Base-by-base conservation (phyloP, 2,888 invertebrate species). In the Dorcus hopei region DNA sequence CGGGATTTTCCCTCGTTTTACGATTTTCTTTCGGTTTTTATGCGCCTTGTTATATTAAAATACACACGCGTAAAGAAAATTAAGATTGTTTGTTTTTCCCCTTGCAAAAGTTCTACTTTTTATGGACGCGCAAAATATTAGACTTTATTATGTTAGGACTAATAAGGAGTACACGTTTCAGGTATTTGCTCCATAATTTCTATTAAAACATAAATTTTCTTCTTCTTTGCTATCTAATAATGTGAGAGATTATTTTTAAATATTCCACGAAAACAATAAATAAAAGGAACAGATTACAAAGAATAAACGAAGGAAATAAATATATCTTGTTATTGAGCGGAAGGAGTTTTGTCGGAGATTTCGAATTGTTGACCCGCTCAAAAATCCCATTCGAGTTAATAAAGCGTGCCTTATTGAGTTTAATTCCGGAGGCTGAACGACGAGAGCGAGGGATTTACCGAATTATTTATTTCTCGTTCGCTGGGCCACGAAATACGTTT, bases 301-400 rank as follows among this genome's bases (percentile, higher is more conserved):
- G 26, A 33, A 33, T 33, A 33, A 33, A 33, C 26, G 26, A 33
- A 33, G 5, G 7, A 7, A 33, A 33, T 6, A 33, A 14, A 14
- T 33, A 33, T 7, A 33, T 33, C 26, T 7, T 33, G 26, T 33
- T 33, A 33, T 33, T 7, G 7, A 33, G 53, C 57, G 54, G 57
- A 53, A 45, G 56, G 19, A 19, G 61, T 63, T 61, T 61, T 65
- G 65, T 63, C 63, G 55, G 57, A 65, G 33, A 63, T 60, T 63
- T 54, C 60, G 57, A 65, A 63, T 56, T 61, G 60, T 59, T 65
- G 60, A 51, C 59, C 61, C 56, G 59, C 63, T 65, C 51, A 60
- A 58, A 61, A 63, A 65, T 61, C 60, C 63, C 61, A 60, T 63
- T 59, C 54, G 51, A 62, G 62, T 62, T 62, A 61, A 64, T 64